Evolutionary conservation across 2,113 vertebrate genomes (phyloP).

Genomic region (Solenodon paradoxus): DNA sequence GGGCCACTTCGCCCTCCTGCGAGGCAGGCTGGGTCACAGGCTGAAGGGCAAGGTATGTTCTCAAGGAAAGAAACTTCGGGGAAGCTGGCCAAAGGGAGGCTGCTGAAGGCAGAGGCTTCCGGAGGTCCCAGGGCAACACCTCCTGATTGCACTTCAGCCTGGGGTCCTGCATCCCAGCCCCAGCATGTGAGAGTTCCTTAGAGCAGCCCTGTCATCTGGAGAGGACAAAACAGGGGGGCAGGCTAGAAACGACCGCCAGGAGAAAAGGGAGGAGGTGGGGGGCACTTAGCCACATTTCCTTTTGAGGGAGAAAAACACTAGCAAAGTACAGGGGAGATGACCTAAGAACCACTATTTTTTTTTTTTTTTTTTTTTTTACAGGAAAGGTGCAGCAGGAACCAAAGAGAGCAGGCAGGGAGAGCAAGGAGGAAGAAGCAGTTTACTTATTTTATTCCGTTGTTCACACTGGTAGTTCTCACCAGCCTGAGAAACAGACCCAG

Average conservation of each 20-base stretch:
- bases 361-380: no score
- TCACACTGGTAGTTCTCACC: no score
- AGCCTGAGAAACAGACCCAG: no score
- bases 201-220: fast-evolving
- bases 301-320: background rate
- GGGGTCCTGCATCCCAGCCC: background rate
- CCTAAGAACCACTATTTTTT: no score
- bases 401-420: no score
- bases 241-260: background rate
- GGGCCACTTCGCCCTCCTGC: background rate
- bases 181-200: no score
- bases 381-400: no score
- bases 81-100: background rate
- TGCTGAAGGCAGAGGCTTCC: background rate
- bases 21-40: background rate
- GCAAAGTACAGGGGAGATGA: background rate
- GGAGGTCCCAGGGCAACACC: background rate
- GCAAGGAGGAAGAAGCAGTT: no score
- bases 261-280: background rate
- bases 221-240: background rate
- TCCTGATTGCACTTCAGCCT: fast-evolving
- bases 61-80: background rate
- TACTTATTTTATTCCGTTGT: no score
- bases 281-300: background rate
- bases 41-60: background rate